Evolutionary conservation across 2,888 invertebrate species (phyloP), one percentile per base, ranked within the genome.

Genomic region (Synanthedon formicaeformis): DNA sequence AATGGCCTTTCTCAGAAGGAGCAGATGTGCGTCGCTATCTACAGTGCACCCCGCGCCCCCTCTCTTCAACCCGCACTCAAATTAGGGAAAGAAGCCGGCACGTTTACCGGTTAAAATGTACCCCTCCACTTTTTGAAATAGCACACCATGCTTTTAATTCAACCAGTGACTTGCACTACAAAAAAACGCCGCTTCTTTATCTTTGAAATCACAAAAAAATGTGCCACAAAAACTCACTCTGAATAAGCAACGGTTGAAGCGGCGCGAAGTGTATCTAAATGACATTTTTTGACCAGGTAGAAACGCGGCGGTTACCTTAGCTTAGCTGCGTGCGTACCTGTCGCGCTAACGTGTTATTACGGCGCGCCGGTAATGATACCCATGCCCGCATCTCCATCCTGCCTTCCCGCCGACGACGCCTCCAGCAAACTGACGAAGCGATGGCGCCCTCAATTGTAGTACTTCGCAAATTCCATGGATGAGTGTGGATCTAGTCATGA

Each of bases 401-500:
- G 69, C 73, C 71, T 68, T 65, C 71, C 66, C 69, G 66, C 66
- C 65, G 62, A 60, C 69, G 59, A 65, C 34, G 65, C 63, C 60
- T 64, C 61, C 60, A 60, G 58, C 62, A 58, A 60, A 56, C 57
- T 60, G 61, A 13, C 13, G 45, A 45, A 57, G 58, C 83, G 65
- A 80, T 61, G 63, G 63, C 65, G 57, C 54, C 57, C 51, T 55
- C 58, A 55, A 10, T 55, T 69, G 87, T 71, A 73, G 89, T 83
- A 78, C 81, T 83, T 78, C 82, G 84, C 88, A 86, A 87, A 82
- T 88, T 90, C 91, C 90, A 89, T 92, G 91, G 92, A 92, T 92
- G 91, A 92, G 92, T 92, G 91, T 92, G 92, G 92, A 92, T 92
- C 92, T 92, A 92, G 92, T 92, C 92, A 92, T 91, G 92, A 85